phyloP scores from a whole-genome alignment of 2,113 vertebrate species.

The Plecturocebus donacophilus region DNA sequence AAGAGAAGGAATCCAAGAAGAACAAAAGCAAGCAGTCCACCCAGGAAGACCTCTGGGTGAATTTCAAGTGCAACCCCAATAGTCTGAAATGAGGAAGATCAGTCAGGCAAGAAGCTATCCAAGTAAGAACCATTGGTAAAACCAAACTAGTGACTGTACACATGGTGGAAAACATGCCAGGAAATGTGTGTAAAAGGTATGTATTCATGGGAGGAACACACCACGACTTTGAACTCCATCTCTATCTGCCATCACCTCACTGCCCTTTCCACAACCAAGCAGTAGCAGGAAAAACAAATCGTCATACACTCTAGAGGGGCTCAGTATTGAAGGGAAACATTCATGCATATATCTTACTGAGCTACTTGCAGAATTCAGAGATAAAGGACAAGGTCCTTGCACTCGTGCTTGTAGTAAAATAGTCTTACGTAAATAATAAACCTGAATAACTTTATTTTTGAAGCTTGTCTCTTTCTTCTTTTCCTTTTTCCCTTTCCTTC shows the following conservation, averaged over 20 bases:
- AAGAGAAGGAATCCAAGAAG: neutral
- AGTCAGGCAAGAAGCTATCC: neutral
- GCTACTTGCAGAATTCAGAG: neutral
- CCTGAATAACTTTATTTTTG: neutral
- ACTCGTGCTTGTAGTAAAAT: neutral
- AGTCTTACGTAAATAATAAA: neutral
- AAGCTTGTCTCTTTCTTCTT: neutral
- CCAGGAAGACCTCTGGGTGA: neutral
- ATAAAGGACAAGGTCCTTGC: neutral
- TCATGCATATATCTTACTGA: neutral
- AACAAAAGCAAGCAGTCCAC: neutral
- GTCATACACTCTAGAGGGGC: neutral
- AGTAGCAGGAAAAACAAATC: neutral
- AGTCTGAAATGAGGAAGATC: neutral
- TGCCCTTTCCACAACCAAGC: neutral
- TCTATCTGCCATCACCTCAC: neutral
- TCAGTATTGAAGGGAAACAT: neutral
- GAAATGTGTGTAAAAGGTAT: accelerated
- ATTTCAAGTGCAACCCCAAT: neutral
- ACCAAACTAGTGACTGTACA: neutral
- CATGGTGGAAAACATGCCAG: neutral
- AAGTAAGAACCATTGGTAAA: neutral
- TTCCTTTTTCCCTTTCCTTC: neutral
- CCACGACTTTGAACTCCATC: neutral
- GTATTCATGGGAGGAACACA: neutral